Percentiles rank a stretch among this genome's conserved stretches.
phyloP scores from a whole-genome alignment of 64 coral and sea anemone genomes.

The Montipora efflorescens region DNA sequence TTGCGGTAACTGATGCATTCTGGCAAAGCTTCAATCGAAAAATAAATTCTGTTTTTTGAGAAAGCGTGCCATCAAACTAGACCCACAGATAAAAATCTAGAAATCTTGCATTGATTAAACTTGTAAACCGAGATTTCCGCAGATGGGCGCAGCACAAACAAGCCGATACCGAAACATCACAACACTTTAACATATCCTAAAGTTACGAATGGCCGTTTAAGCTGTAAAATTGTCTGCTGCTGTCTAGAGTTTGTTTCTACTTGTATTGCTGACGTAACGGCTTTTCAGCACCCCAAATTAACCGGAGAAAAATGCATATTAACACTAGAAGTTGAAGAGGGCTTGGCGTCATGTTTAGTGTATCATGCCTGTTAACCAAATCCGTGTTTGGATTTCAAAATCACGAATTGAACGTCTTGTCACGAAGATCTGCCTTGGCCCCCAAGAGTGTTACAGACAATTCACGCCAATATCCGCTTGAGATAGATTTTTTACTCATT shows the following conservation, averaged over 20 bases:
- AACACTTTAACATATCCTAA: not conserved
- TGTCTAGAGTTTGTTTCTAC: not conserved
- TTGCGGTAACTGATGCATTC: not conserved
- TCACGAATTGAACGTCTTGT: slow-evolving; percentile 41
- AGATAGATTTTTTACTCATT: slow-evolving; percentile 12
- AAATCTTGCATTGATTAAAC: slow-evolving; percentile 5
- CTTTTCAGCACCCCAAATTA: not conserved
- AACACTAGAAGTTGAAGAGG: not conserved
- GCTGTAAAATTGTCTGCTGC: slow-evolving; percentile 15
- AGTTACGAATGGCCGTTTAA: not conserved
- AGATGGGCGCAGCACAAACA: not conserved
- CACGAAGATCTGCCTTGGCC: slow-evolving; percentile 17
- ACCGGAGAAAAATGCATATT: slow-evolving; percentile 16
- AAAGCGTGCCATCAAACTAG: not conserved
- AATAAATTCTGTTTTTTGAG: not conserved
- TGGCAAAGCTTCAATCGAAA: not conserved
- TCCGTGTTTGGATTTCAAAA: slow-evolving; percentile 3
- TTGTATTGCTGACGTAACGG: slow-evolving; percentile 25
- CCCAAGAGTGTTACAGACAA: slow-evolving; percentile 45
- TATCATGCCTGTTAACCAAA: slow-evolving; percentile 40
- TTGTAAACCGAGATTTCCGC: not conserved
- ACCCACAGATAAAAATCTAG: slow-evolving; percentile 2
- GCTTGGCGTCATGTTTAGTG: not conserved
- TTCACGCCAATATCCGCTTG: slow-evolving; percentile 40
- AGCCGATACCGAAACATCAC: not conserved